These are phyloP conservation scores for Sorex maritimensis DNA, from an alignment of 2,797 vertebrate species.

Conservation along the genomic window DNA sequence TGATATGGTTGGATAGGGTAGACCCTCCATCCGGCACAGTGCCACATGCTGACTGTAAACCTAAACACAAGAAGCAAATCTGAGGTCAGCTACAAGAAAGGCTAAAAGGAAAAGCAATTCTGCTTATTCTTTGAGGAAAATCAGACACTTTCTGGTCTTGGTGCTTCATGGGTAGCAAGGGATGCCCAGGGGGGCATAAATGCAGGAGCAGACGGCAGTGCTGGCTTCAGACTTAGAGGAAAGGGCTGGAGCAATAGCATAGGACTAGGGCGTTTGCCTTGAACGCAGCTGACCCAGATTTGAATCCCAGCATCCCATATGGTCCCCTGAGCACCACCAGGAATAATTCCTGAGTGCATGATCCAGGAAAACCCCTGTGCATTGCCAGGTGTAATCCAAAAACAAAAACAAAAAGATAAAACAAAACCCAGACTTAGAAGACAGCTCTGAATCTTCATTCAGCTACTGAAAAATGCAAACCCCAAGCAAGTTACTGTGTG, in stretches of 20 bases:
- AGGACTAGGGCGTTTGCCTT: no score
- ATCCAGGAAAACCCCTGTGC: no score
- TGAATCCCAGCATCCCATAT: no score
- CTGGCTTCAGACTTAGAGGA: background rate
- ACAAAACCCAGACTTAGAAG: background rate
- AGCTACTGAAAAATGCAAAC: no score
- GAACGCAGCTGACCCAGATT: no score
- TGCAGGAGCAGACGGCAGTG: background rate
- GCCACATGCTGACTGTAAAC: slow-evolving; percentile 95
- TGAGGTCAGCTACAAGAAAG: background rate
- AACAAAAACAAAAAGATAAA: no score
- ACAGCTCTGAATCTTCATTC: no score
- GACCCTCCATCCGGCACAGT: slow-evolving; percentile 95
- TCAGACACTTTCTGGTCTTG: background rate
- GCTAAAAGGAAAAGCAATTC: background rate
- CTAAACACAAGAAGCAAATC: slow-evolving; percentile 86
- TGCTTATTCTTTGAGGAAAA: background rate
- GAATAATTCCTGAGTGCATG: no score
- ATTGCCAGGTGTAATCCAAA: no score
- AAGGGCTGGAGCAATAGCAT: no score
- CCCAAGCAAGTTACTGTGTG: no score
- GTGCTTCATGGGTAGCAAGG: background rate
- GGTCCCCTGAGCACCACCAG: no score
- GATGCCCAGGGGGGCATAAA: background rate
- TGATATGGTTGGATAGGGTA: slow-evolving; percentile 92